These are phyloP conservation scores for Steromphala cineraria DNA, from an alignment of 2,888 invertebrate species.

Conservation along the genomic window DNA sequence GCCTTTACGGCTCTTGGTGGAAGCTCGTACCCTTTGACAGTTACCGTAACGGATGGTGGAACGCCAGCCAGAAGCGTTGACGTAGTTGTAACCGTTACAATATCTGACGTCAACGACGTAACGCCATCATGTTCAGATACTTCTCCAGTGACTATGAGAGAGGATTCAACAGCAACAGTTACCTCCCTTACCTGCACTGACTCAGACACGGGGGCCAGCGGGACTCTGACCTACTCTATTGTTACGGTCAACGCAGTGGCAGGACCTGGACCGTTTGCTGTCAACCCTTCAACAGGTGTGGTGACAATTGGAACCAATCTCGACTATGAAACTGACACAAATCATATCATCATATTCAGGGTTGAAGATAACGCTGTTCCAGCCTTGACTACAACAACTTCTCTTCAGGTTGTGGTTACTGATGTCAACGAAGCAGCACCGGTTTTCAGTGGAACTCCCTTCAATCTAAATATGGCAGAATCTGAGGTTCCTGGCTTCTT, in stretches of 20 bases:
- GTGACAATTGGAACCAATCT: conserved; percentile 44
- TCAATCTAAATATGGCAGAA: conserved; percentile 38
- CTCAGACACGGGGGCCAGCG: conserved; percentile 40
- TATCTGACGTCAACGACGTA: conserved; percentile 53
- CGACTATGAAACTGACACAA: conserved; percentile 56
- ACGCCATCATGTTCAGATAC: conserved; percentile 39
- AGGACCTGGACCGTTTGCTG: conserved; percentile 37
- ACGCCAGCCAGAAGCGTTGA: conserved; percentile 37
- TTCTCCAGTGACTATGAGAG: conserved; percentile 35
- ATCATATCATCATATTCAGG: conserved; percentile 45
- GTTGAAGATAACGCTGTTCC: conserved; percentile 53
- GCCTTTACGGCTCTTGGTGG: no score
- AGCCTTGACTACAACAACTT: conserved; percentile 44
- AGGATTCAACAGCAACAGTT: conserved; percentile 33
- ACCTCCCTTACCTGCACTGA: conserved; percentile 43
- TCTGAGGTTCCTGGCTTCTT: conserved; percentile 34
- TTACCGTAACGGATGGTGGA: conserved; percentile 22
- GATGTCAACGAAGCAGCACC: conserved; percentile 66
- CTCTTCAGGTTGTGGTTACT: conserved; percentile 44
- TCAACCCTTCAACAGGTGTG: conserved; percentile 37
- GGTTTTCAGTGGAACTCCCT: conserved; percentile 41
- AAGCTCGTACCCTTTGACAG: conserved; percentile 12
- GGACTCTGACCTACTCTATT: conserved; percentile 38
- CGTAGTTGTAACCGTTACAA: conserved; percentile 36
- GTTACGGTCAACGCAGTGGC: conserved; percentile 42